A percentile compares a stretch with the other conserved stretches of the same genome.
Conservation (phyloP, 2,113 vertebrate genomes). For the Dromas ardeola region DNA sequence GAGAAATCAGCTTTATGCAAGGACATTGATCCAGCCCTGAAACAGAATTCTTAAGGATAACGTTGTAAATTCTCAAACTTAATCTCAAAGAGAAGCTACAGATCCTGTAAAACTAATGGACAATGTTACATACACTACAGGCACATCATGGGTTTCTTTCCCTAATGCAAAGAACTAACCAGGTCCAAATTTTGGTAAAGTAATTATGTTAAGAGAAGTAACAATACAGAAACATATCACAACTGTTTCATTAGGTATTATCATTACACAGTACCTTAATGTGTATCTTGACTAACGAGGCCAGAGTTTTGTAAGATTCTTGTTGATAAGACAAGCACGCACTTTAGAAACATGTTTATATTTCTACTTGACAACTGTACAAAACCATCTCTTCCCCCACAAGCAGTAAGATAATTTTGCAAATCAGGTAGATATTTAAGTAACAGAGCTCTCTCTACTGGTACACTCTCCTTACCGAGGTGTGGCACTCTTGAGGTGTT, state of each 20-base stretch:
- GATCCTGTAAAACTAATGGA: not conserved
- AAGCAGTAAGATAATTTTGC: not conserved
- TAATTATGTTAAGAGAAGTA: not conserved
- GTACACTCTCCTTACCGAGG: not conserved
- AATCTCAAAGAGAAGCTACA: not conserved
- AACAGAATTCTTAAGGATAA: not conserved
- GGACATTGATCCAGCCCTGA: not conserved
- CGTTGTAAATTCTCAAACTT: not conserved
- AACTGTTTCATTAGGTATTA: not conserved
- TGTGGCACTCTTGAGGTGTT: not conserved
- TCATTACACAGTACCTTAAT: not conserved
- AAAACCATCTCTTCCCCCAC: not conserved
- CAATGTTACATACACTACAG: not conserved
- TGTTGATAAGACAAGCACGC: not conserved
- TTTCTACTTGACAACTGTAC: not conserved
- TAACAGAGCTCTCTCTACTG: not conserved
- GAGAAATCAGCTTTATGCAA: not conserved
- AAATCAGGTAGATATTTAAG: not conserved
- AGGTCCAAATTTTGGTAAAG: not conserved
- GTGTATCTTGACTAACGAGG: not conserved
- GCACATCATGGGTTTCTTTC: rapidly evolving
- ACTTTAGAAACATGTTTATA: not conserved
- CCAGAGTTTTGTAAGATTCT: not conserved
- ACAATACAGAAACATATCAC: not conserved
- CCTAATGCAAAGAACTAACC: not conserved